Evolutionary conservation across 2,888 invertebrate species (phyloP).

Genomic region (Eupithecia centaureata): DNA sequence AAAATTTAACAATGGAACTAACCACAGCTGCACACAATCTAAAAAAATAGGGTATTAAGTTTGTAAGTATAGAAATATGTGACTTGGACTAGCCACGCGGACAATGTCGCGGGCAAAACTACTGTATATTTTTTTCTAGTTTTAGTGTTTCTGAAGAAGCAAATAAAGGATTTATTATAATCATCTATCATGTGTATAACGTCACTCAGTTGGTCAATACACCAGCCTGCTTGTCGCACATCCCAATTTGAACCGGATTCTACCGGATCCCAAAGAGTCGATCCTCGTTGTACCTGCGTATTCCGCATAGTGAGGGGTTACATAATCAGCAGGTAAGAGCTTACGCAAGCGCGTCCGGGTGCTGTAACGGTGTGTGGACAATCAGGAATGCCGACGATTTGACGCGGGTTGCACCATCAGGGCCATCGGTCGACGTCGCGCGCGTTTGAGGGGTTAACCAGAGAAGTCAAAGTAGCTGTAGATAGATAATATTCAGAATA

Average conservation of each 20-base stretch:
- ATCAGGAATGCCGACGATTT: constrained; percentile 79
- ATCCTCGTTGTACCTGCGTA: neutral
- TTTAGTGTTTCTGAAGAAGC: too few relatives aligned
- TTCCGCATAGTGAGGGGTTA: constrained; percentile 64
- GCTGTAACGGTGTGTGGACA: constrained; percentile 73
- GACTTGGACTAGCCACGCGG: too few relatives aligned
- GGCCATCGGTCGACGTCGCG: constrained; percentile 43
- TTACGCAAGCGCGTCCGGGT: constrained; percentile 79
- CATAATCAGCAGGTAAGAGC: constrained; percentile 58
- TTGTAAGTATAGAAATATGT: too few relatives aligned
- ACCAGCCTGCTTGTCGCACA: neutral
- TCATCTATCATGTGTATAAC: neutral
- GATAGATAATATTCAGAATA: too few relatives aligned
- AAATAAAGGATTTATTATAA: too few relatives aligned
- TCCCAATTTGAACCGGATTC: constrained; percentile 10
- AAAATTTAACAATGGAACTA: too few relatives aligned
- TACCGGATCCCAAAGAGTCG: neutral
- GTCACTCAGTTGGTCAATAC: neutral
- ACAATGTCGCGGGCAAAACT: too few relatives aligned
- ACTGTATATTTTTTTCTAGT: too few relatives aligned
- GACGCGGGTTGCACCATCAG: constrained; percentile 72
- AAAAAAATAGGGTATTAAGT: too few relatives aligned
- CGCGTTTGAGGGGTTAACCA: neutral
- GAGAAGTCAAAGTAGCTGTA: neutral
- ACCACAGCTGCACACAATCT: too few relatives aligned